Evolutionary conservation across 2,113 vertebrate genomes (phyloP).

Genomic region (Nanorana parkeri): DNA sequence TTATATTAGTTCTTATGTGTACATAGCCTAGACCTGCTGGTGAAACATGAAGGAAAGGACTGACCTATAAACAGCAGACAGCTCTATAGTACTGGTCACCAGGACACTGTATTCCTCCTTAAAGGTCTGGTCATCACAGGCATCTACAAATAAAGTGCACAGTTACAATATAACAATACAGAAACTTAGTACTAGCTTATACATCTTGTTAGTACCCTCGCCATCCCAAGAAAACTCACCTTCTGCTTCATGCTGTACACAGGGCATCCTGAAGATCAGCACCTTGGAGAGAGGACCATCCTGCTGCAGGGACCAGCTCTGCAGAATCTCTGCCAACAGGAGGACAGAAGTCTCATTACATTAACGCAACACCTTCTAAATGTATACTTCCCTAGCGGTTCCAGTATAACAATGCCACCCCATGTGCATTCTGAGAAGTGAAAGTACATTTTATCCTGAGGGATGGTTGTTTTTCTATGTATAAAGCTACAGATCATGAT

Average conservation of each 20-base stretch:
- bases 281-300: conserved; percentile 88
- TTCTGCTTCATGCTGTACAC: background rate
- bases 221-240: background rate
- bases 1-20: no score
- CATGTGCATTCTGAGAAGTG: no score
- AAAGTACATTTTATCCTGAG: no score
- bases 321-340: conserved; percentile 72
- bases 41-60: background rate
- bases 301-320: conserved; percentile 86
- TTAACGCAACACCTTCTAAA: no score
- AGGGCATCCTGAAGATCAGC: conserved; percentile 74
- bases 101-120: conserved; percentile 76
- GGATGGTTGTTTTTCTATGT: no score
- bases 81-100: conserved; percentile 85
- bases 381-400: no score
- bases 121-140: background rate
- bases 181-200: background rate
- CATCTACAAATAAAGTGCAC: conserved; percentile 6
- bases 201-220: background rate
- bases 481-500: no score
- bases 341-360: background rate
- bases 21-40: no score
- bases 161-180: background rate
- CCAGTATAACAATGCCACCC: no score
- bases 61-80: conserved; percentile 86